Percentiles rank a stretch among this genome's conserved stretches.
Conservation (phyloP, 2,888 invertebrate genomes). For the Brassicogethes aeneus region DNA sequence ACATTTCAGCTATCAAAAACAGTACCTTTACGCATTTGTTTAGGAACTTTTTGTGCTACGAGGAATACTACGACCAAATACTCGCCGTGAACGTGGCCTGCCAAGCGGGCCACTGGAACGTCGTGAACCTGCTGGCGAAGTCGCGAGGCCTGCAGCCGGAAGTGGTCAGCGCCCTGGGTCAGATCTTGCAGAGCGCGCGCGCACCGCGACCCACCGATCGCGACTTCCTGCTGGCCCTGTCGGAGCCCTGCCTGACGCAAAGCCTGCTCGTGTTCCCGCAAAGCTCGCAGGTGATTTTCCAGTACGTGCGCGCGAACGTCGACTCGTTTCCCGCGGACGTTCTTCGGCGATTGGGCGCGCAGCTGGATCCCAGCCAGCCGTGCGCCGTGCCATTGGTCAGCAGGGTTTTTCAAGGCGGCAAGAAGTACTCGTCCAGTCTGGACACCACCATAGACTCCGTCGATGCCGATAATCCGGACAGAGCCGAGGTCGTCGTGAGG, state of each 20-base stretch:
- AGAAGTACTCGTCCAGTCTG: conserved; percentile 38
- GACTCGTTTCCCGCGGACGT: conserved; percentile 31
- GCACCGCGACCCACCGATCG: conserved; percentile 27
- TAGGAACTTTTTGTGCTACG: conserved; percentile 51
- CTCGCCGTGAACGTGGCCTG: conserved; percentile 54
- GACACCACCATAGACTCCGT: conserved; percentile 45
- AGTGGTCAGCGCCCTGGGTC: conserved; percentile 47
- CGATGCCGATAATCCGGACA: conserved; percentile 36
- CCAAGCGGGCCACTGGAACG: conserved; percentile 53
- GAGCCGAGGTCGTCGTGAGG: conserved; percentile 29
- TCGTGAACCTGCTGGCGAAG: conserved; percentile 43
- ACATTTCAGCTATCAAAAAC: no score
- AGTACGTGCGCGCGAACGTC: conserved; percentile 30
- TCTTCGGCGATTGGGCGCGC: conserved; percentile 43
- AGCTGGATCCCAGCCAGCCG: conserved; percentile 56
- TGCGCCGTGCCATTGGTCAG: conserved; percentile 41
- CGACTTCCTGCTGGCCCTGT: conserved; percentile 35
- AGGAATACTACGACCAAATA: conserved; percentile 55
- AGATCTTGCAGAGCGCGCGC: conserved; percentile 38
- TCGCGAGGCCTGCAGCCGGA: conserved; percentile 47
- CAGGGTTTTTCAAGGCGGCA: conserved; percentile 31
- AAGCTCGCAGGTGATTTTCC: conserved; percentile 31
- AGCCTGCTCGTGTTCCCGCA: conserved; percentile 34
- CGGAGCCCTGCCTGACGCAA: conserved; percentile 36
- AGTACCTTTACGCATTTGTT: no score